Evolutionary conservation across 1,140 invertebrate genomes (phyloP).

Genomic region (Planococcus citri): DNA sequence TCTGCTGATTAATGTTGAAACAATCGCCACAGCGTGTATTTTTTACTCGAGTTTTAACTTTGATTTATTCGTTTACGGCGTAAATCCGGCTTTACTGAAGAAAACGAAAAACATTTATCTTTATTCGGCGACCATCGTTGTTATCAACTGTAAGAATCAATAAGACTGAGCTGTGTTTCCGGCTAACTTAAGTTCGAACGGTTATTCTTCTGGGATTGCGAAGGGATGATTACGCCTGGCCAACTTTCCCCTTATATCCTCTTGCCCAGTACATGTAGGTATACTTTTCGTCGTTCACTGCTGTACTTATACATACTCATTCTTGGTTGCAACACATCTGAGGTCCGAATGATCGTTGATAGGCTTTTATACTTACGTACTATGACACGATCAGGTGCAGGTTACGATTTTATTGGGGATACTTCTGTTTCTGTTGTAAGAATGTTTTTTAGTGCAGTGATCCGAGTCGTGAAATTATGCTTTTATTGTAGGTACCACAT

Average conservation of each 20-base stretch:
- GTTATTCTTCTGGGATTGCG: background rate
- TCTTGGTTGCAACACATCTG: background rate
- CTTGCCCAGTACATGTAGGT: no score
- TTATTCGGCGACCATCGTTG: conserved; percentile 19
- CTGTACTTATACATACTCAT: background rate
- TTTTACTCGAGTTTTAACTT: background rate
- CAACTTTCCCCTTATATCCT: background rate
- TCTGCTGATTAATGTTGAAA: background rate
- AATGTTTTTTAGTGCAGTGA: no score
- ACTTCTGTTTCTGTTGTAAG: no score
- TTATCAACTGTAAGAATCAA: conserved; percentile 19
- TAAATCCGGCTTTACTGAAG: conserved; percentile 13
- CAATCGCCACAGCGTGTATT: background rate
- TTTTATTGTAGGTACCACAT: no score
- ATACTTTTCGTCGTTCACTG: no score
- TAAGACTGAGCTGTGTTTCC: background rate
- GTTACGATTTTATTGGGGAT: no score
- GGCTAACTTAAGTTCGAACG: background rate
- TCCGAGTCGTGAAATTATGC: no score
- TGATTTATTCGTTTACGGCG: conserved; percentile 6
- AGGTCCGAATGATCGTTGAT: background rate
- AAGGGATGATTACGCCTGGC: background rate
- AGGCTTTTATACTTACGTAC: background rate
- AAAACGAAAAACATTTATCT: conserved; percentile 1
- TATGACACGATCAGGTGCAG: background rate